Conservation (phyloP, 2,113 vertebrate species). For the Syngnathus floridae region DNA sequence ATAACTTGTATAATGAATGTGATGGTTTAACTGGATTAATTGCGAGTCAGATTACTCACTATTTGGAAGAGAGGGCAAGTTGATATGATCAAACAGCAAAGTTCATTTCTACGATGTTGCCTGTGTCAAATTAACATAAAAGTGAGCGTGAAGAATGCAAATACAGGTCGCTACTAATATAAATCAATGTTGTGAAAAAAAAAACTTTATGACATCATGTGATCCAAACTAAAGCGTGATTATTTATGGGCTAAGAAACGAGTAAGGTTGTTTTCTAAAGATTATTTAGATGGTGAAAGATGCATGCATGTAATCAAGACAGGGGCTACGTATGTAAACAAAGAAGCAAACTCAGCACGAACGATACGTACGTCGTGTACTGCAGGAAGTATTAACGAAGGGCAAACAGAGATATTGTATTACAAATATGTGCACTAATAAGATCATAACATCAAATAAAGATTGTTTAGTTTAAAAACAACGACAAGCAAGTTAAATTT, state of each 20-base stretch:
- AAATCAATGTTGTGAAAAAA: background rate
- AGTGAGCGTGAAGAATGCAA: background rate
- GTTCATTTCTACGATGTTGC: background rate
- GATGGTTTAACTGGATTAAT: background rate
- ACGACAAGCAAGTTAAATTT: constrained; percentile 26
- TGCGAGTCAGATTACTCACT: background rate
- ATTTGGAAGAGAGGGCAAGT: background rate
- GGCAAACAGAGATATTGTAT: background rate
- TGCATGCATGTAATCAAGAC: background rate
- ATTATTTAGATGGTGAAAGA: constrained; percentile 10
- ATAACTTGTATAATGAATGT: background rate
- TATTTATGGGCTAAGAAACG: background rate
- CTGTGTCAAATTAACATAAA: background rate
- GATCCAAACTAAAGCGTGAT: background rate
- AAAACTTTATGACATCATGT: background rate
- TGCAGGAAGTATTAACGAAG: background rate
- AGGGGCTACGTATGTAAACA: constrained; percentile 60
- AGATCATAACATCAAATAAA: background rate
- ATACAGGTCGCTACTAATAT: background rate
- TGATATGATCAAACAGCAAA: background rate
- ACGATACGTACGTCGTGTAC: background rate
- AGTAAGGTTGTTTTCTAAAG: background rate
- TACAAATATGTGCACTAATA: background rate
- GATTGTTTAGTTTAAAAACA: constrained; percentile 13
- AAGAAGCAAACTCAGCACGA: constrained; percentile 23